Percentiles rank a stretch among this genome's conserved stretches.
phyloP scores from a whole-genome alignment of 2,888 invertebrate species.

The Epirrita christyi region DNA sequence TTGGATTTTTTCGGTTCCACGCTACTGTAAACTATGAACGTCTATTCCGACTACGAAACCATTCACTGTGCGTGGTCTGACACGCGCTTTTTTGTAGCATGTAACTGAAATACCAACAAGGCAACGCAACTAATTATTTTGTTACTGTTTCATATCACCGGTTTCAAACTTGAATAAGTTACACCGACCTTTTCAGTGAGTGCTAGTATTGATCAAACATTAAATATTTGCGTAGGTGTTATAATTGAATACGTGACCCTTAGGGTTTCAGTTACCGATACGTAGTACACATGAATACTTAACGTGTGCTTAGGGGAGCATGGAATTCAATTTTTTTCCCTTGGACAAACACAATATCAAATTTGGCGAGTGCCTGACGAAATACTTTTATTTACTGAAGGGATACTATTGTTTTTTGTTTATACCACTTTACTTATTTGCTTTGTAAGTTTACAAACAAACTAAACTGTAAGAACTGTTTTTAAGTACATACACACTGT shows the following conservation, averaged over 20 bases:
- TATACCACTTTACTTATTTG: neutral
- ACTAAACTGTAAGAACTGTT: too few species aligned
- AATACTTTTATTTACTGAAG: neutral
- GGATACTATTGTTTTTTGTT: too few species aligned
- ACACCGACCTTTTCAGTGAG: slow-evolving; percentile 22
- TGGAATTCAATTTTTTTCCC: slow-evolving; percentile 18
- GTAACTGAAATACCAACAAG: too few species aligned
- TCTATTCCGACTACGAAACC: too few species aligned
- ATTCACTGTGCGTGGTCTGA: too few species aligned
- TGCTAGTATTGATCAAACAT: slow-evolving; percentile 26
- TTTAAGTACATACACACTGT: too few species aligned
- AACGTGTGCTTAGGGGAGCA: slow-evolving; percentile 20
- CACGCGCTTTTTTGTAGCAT: too few species aligned
- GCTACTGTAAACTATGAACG: too few species aligned
- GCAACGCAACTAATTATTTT: slow-evolving; percentile 4
- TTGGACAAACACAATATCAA: slow-evolving; percentile 20
- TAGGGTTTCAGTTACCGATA: slow-evolving; percentile 19
- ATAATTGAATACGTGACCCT: slow-evolving; percentile 33
- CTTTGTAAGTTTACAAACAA: too few species aligned
- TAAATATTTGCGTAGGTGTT: slow-evolving; percentile 30
- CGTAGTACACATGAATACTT: slow-evolving; percentile 22
- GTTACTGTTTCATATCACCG: neutral
- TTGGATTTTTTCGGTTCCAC: too few species aligned
- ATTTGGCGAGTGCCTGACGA: neutral
- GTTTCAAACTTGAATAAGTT: slow-evolving; percentile 16